Conservation (phyloP, 1,140 invertebrate species). For the Archivesica marissinica region DNA sequence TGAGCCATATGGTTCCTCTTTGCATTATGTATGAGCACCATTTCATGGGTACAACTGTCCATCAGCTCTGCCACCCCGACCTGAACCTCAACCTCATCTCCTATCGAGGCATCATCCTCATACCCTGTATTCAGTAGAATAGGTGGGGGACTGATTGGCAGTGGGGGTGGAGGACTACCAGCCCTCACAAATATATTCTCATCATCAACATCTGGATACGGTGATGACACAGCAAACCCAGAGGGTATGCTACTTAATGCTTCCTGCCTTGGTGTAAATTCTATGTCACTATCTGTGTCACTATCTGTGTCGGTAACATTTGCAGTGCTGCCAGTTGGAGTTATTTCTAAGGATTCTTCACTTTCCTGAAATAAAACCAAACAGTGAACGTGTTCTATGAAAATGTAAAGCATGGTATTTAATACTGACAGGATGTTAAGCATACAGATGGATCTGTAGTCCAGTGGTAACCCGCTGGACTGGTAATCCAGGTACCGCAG, state of each 20-base stretch:
- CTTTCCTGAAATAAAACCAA: constrained; percentile 32
- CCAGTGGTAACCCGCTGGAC: no score
- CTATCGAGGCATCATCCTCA: background rate
- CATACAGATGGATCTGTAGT: no score
- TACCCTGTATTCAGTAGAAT: background rate
- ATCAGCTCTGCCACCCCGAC: constrained; percentile 54
- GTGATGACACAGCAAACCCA: constrained; percentile 38
- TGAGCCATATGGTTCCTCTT: background rate
- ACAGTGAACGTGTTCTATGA: no score
- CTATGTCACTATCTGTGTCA: constrained; percentile 51
- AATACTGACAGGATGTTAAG: no score
- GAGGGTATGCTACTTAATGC: constrained; percentile 22
- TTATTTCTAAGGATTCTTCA: constrained; percentile 51
- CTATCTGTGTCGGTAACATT: constrained; percentile 43
- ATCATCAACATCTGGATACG: constrained; percentile 31
- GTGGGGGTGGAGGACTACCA: constrained; percentile 54
- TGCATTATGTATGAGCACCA: constrained; percentile 37
- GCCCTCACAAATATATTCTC: constrained; percentile 19
- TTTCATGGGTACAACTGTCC: constrained; percentile 51
- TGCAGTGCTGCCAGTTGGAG: constrained; percentile 50
- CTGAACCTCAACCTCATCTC: constrained; percentile 4
- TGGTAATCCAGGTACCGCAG: no score
- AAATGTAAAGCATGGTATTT: no score
- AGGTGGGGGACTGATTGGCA: constrained; percentile 57
- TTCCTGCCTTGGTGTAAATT: constrained; percentile 38